Evolutionary conservation across 2,113 vertebrate genomes (phyloP), one percentile per base, ranked within the genome.

Genomic region (Cepphus grylle): DNA sequence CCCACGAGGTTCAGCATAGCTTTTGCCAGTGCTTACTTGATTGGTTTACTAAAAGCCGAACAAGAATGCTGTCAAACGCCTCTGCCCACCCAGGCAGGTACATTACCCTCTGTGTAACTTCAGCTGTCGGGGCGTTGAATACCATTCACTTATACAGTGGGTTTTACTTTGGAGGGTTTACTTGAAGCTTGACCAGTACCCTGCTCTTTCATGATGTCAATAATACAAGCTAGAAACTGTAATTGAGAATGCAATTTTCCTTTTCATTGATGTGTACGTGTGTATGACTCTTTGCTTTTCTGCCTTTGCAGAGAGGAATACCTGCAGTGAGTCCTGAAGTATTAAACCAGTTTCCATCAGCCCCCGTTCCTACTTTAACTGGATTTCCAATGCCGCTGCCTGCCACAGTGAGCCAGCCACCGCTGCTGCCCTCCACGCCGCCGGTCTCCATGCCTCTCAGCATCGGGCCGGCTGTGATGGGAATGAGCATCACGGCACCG

Each of bases 341-440:
- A 90, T 97, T 99, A 85, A 98, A 97, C 97, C 99, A 99, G 97
- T 99, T 99, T 84, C 98, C 99, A 18, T 98, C 99, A 14, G 99
- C 99, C n/a, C 99, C 99, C 1, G 96, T 99, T 55, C 99, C 99
- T 93, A 99, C 98, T 49, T 94, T 99, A 88, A 99, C 98, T 8
- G 98, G 99, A 13, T 97, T 99, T 95, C 97, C 99, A 7, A 96
- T 99, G 98, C 96, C 98, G 13, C 98, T 99, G 96, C 97, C 99
- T 5, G 58, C 97, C 2, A 81, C 98, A 9, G 97, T 99, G 96
- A 98, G 98, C 95, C 98, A 99, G 82, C 97, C 97, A 15, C 79
- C 98, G 2, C 96, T 98, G 92, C 83, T 98, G 93, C 85, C 98
- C 27, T 22, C 98, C 0, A 96, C 92, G 0, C 76, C 97, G 0